Evolutionary conservation across 2,888 invertebrate genomes (phyloP), one percentile per base, ranked within the genome.

Genomic region (Amphipyra tragopoginis): DNA sequence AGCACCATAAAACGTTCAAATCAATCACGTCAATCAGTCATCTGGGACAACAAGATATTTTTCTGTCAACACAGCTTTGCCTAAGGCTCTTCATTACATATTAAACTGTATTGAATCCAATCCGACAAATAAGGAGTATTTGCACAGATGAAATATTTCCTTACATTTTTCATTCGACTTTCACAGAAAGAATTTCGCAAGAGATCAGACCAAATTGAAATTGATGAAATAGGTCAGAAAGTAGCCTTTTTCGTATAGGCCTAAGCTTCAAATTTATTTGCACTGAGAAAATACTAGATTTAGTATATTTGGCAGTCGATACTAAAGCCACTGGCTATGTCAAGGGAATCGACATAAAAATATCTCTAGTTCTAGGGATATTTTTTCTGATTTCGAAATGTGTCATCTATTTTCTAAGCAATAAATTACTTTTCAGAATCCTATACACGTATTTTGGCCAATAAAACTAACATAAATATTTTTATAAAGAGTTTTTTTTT

Each of bases 291-390:
- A 65, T 71, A 47, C 65, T 71, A 48, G 54, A 51, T 65, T 71
- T 65, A 43, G 53, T 44, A 15, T 65, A 59, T 65, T 56, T 63
- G 45, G 39, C 29, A 47, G 45, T 49, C 38, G 33, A 52, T 64
- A 38, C 44, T 43, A 50, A 71, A 54, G 43, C 38, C 40, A 36
- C n/a, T 9, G 26, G 33, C 11, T 52, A 43, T 34, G 53, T 64
- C 71, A 50, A 59, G 65, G 71, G 68, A 54, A 51, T 71, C 59
- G 54, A 40, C 21, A 49, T 44, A 33, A 50, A 66, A 48, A 59
- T 65, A 59, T 51, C 43, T 43, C 14, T n/a, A 13, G 38, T 11
- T 36, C 9, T 9, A 11, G 3, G 33, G n/a, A 50, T 33, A 33
- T 42, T 15, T 0, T 55, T 54, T 54, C 29, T 51, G 14, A 15